These are phyloP conservation scores for Talpa occidentalis DNA, from an alignment of 2,113 vertebrate species.

Conservation along the genomic window DNA sequence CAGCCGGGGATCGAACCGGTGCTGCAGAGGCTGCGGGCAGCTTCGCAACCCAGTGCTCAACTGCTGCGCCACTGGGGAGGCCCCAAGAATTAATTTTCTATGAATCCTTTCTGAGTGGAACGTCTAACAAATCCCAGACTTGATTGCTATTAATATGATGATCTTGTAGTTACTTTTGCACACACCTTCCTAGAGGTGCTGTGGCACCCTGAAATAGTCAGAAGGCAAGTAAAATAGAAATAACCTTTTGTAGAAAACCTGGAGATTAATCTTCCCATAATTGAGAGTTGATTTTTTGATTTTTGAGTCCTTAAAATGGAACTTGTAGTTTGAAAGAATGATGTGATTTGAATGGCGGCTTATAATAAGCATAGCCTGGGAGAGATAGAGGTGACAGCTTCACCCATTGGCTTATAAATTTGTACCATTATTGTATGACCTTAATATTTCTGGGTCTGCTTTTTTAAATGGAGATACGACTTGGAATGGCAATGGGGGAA, in stretches of 20 bases:
- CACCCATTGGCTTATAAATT: not conserved
- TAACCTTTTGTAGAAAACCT: not conserved
- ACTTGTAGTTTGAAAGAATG: constrained; percentile 20
- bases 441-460: not conserved
- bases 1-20: too few relatives aligned
- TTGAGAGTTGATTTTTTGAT: constrained; percentile 26
- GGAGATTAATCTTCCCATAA: not conserved
- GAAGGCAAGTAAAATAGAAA: constrained; percentile 31
- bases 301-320: constrained; percentile 36
- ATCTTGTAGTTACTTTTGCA: not conserved
- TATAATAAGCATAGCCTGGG: not conserved
- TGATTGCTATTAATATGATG: not conserved
- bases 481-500: not conserved
- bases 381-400: not conserved
- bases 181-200: not conserved
- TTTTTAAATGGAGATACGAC: not conserved
- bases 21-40: too few relatives aligned
- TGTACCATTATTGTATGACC: not conserved
- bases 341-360: not conserved
- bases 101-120: not conserved
- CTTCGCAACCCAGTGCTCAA: too few relatives aligned
- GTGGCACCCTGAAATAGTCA: not conserved
- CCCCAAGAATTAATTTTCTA: not conserved
- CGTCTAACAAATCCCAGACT: not conserved
- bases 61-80: too few relatives aligned